Base-by-base conservation (phyloP, 2,797 vertebrate genomes). In the Cirrhinus molitorella region DNA sequence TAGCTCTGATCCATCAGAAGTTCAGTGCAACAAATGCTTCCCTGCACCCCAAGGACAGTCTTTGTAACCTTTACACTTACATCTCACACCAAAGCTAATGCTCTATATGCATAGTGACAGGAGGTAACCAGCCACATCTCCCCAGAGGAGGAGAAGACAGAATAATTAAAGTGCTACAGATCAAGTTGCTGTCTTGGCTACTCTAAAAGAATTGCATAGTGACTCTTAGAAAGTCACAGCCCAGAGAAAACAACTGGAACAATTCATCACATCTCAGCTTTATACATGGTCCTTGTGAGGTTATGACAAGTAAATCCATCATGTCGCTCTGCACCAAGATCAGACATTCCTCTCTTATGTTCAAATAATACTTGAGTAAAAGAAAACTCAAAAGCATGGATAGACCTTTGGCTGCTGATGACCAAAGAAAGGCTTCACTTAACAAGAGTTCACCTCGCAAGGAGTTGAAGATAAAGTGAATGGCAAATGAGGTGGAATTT, bases 151-250 rank as follows among this genome's bases (percentile, higher is more conserved):
- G 57, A 76, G 51, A 77, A 87, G 88, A 89, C 84, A 86, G 80
- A 85, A 90, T 89, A 87, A 90, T 89, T 87, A 87, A 87, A 82
- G 75, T 81, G 85, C 81, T 82, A 63, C 67, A 86, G 85, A 79
- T 81, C 85, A 81, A 86, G 83, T 77, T 80, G 72, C 78, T 85
- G 75, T 71, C 82, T 61, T 12, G 45, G 78, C 25, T 49, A 61
- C 45, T 67, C 28, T 28, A 16, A 16, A 13, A n/a, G 47, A 72
- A 72, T 21, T 37, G 65, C 57, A 70, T 12, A 37, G 37, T 4
- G 25, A 45, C 66, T 70, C 77, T 6, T 34, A 23, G 11, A 45
- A 80, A 80, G 37, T 66, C 77, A 68, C 77, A 37, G 65, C 61
- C 61, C 76, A 28, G 8, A 37, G n/a, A 68, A 11, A 79, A 45